Conservation (phyloP, 2,113 vertebrate species). For the Solea senegalensis region DNA sequence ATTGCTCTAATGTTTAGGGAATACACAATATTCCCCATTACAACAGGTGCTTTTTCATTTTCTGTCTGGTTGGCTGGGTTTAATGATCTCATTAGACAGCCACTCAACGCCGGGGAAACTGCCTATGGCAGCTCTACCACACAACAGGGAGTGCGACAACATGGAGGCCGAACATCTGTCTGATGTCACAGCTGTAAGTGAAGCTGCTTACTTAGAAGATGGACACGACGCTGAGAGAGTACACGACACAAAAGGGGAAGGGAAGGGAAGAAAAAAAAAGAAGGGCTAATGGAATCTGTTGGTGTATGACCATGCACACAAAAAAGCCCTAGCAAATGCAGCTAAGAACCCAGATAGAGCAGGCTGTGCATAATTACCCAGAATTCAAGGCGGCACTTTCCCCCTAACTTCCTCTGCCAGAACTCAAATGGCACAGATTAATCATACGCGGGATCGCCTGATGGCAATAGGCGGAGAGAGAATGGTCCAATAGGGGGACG, state of each 20-base stretch:
- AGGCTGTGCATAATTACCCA: slow-evolving; percentile 70
- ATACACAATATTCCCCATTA: slow-evolving; percentile 54
- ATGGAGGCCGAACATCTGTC: slow-evolving; percentile 39
- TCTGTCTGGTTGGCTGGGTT: slow-evolving; percentile 66
- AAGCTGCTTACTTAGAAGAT: slow-evolving; percentile 51
- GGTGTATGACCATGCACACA: slow-evolving; percentile 9
- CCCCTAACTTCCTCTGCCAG: slow-evolving; percentile 59
- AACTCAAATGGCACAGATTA: slow-evolving; percentile 69
- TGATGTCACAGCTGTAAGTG: slow-evolving; percentile 52
- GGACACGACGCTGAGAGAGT: slow-evolving; percentile 33
- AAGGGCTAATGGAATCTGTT: slow-evolving; percentile 66
- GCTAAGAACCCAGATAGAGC: slow-evolving; percentile 38
- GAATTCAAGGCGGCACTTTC: slow-evolving; percentile 60
- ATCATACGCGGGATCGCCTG: slow-evolving; percentile 44
- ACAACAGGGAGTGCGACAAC: slow-evolving; percentile 39
- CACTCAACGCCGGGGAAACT: slow-evolving; percentile 36
- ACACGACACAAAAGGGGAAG: not conserved
- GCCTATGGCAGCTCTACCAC: slow-evolving; percentile 47
- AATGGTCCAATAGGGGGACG: slow-evolving; percentile 29
- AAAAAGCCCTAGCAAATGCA: slow-evolving; percentile 18
- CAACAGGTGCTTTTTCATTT: slow-evolving; percentile 80
- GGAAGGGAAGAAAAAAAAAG: not conserved
- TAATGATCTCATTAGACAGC: slow-evolving; percentile 79
- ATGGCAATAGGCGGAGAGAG: slow-evolving; percentile 34
- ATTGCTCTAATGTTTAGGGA: slow-evolving; percentile 63